These are phyloP conservation scores for Microcebus griseorufus DNA, from an alignment of 2,113 vertebrate species.

Conservation along the genomic window DNA sequence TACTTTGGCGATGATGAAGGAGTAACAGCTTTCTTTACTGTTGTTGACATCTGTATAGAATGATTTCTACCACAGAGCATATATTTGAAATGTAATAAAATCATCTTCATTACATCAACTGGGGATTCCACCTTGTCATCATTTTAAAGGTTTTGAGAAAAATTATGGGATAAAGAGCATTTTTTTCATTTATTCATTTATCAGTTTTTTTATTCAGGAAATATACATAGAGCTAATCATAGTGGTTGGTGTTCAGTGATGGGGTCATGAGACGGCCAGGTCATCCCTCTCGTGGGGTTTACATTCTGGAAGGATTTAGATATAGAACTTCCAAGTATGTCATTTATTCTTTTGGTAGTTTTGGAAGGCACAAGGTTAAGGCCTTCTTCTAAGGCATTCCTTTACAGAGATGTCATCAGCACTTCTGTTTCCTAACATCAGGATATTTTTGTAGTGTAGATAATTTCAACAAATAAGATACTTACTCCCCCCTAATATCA, in stretches of 20 bases:
- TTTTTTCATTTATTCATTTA: neutral
- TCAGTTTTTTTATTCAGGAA: neutral
- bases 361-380: neutral
- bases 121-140: neutral
- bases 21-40: constrained; percentile 6
- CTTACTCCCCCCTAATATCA: neutral
- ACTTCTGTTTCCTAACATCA: neutral
- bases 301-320: neutral
- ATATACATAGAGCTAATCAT: neutral
- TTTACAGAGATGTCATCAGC: neutral
- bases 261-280: neutral
- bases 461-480: neutral
- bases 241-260: neutral
- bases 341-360: neutral
- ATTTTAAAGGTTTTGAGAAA: constrained; percentile 12
- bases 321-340: neutral
- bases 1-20: neutral
- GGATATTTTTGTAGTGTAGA: neutral
- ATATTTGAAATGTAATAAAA: neutral
- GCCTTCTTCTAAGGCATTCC: constrained; percentile 1
- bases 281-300: neutral
- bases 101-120: neutral
- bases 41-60: neutral
- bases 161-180: neutral
- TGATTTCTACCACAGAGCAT: neutral